Base-by-base conservation (phyloP, 2,888 invertebrate species). In the Anthoptus insignis region DNA sequence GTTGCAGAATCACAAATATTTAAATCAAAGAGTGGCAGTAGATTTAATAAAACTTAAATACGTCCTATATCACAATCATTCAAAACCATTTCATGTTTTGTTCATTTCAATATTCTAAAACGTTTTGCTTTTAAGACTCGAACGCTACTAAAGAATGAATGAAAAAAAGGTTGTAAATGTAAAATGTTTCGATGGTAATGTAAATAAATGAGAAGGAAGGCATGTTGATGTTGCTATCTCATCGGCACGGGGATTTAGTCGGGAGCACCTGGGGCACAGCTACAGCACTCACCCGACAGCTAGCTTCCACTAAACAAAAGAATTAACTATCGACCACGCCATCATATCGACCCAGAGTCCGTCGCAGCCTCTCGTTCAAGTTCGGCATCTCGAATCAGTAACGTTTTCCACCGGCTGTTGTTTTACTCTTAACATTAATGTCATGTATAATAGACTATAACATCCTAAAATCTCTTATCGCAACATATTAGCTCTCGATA, bases 281-380 rank as follows among this genome's bases (percentile, higher is more conserved):
- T 81, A 79, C 73, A 75, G 69, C 29, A 75, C 87, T 89, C 80
- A 89, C 88, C 81, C 81, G 72, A 85, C 80, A 82, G 88, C 88
- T 81, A 81, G 90, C 91, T 90, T 88, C 69, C 79, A 88, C 88
- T 88, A 86, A 89, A 89, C 87, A 88, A 88, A 88, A 85, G 75
- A 86, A 87, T 91, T 91, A 90, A 91, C 89, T 85, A 79, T 82
- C 79, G 78, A 81, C 73, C 72, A 84, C 82, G 82, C 66, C 81
- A 81, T 78, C 73, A 71, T 52, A 50, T 22, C 56, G 56, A 49
- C 39, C 24, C 19, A 24, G 34, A 22, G 16, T 39, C 45, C 34
- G 57, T 59, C 61, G 56, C 50, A 50, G 65, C 65, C 63, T 52
- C 65, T 47, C 52, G 54, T 47, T 47, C 42, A 21, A 56, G 50